A percentile compares a stretch with the other conserved stretches of the same genome.
Conservation (phyloP, 1,140 invertebrate species). For the Melitaea cinxia region DNA sequence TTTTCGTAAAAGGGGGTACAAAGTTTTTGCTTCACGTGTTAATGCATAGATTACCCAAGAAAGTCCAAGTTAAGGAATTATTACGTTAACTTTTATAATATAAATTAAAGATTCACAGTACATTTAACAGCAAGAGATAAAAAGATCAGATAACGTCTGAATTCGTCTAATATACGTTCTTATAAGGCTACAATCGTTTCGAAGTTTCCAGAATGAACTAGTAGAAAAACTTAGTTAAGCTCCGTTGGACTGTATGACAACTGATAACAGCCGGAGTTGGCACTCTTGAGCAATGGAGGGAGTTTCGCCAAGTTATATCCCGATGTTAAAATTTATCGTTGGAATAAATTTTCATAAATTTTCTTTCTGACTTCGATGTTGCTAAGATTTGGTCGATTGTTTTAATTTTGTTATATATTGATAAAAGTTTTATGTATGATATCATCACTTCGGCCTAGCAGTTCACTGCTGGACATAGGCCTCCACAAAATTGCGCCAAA, state of each 20-base stretch:
- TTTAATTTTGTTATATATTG: no score
- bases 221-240: constrained; percentile 60
- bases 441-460: no score
- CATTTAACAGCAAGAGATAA: constrained; percentile 12
- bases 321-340: constrained; percentile 20
- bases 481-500: no score
- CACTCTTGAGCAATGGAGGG: constrained; percentile 48
- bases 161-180: constrained; percentile 40
- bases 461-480: no score
- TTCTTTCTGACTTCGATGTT: neutral
- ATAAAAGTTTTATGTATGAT: no score
- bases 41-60: no score
- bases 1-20: no score
- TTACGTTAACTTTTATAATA: neutral
- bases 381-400: no score
- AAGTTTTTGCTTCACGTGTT: no score
- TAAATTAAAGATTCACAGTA: constrained; percentile 1
- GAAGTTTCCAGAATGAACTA: constrained; percentile 45
- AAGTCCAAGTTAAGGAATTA: no score
- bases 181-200: constrained; percentile 41
- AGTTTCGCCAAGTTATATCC: constrained; percentile 27
- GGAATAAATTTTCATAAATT: constrained; percentile 12
- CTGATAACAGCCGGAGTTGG: constrained; percentile 57
- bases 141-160: constrained; percentile 31
- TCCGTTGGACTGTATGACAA: constrained; percentile 61